Percentiles rank a stretch among this genome's conserved stretches.
phyloP scores from a whole-genome alignment of 1,140 invertebrate species.

The Meloidogyne exigua region DNA sequence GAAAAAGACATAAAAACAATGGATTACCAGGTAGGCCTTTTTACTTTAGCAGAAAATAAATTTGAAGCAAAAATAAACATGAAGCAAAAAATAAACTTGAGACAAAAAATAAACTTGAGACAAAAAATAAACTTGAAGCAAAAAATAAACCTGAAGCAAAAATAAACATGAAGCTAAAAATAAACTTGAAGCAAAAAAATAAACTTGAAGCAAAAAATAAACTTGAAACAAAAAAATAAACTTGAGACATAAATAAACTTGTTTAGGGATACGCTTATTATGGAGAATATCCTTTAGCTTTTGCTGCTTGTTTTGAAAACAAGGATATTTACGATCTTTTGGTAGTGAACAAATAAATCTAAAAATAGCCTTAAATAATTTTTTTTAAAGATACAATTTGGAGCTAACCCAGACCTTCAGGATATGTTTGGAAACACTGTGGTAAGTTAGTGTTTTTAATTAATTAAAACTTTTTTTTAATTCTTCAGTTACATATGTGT shows the following conservation, averaged over 20 bases:
- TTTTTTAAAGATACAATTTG: slow-evolving; percentile 73
- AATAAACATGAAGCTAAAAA: too few relatives aligned
- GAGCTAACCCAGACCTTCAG: slow-evolving; percentile 85
- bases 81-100: too few relatives aligned
- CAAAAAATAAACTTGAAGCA: too few relatives aligned
- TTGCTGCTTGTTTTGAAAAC: slow-evolving; percentile 92
- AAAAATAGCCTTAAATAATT: neutral
- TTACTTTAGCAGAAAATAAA: too few relatives aligned
- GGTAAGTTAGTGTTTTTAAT: neutral
- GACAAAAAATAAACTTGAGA: too few relatives aligned
- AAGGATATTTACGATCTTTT: slow-evolving; percentile 87
- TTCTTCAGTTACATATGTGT: slow-evolving; percentile 80
- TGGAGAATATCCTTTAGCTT: slow-evolving; percentile 86
- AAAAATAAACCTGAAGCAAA: too few relatives aligned
- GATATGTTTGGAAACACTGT: slow-evolving; percentile 77
- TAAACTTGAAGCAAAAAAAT: too few relatives aligned
- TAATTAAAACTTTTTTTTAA: neutral
- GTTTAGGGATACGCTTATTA: slow-evolving; percentile 65
- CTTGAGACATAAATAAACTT: too few relatives aligned
- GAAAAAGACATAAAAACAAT: slow-evolving; percentile 74
- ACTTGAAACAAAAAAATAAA: too few relatives aligned
- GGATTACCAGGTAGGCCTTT: too few relatives aligned
- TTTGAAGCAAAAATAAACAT: too few relatives aligned
- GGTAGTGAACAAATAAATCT: neutral
- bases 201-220: too few relatives aligned